Conservation (phyloP, 2,888 invertebrate genomes). For the Acanthopleura granulata region DNA sequence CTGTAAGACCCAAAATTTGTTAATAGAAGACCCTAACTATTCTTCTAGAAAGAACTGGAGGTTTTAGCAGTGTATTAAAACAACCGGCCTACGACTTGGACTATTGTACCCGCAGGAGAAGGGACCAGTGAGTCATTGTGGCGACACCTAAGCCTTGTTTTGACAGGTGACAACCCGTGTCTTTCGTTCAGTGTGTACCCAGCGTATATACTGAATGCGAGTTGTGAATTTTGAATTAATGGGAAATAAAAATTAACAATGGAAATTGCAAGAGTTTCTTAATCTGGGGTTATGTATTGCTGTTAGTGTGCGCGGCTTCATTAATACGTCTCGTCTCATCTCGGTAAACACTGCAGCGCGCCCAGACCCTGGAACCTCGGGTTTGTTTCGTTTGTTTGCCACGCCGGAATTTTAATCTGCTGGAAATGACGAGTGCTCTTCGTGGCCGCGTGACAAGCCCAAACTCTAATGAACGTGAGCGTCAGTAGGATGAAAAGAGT, state of each 20-base stretch:
- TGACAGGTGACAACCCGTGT: background rate
- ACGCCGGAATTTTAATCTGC: conserved; percentile 7
- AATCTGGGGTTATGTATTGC: conserved; percentile 1
- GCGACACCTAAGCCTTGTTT: background rate
- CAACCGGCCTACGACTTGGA: too few species aligned
- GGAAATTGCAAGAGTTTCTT: conserved; percentile 7
- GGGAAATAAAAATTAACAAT: conserved; percentile 13
- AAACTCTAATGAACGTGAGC: background rate
- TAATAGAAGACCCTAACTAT: too few species aligned
- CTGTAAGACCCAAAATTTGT: too few species aligned
- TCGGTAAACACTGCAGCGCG: background rate
- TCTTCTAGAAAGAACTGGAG: too few species aligned
- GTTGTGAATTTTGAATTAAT: conserved; percentile 17
- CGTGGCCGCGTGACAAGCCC: background rate
- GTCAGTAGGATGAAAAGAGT: background rate
- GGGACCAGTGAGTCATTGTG: too few species aligned
- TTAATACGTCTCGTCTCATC: background rate
- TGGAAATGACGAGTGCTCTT: conserved; percentile 7
- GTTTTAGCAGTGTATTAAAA: too few species aligned
- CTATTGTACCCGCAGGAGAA: too few species aligned
- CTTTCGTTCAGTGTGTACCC: background rate
- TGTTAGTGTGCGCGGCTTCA: background rate
- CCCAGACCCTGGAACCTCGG: background rate
- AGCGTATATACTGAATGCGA: background rate
- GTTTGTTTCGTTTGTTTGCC: conserved; percentile 8